phyloP scores from a whole-genome alignment of 1,140 invertebrate species.

The Macrobrachium nipponense region DNA sequence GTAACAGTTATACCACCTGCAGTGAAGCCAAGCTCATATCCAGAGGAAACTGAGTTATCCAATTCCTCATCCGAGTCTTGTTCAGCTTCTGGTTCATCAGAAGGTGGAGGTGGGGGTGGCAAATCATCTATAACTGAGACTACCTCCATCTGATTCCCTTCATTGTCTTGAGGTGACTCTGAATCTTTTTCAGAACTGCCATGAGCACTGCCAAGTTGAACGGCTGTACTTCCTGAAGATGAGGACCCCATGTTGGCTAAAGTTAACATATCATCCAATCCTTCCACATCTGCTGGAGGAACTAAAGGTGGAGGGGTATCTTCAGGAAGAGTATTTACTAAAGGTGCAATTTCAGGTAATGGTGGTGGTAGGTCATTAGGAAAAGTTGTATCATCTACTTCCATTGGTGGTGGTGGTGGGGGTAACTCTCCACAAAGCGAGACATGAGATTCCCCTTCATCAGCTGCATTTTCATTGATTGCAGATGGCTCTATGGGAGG shows the following conservation, averaged over 20 bases:
- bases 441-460: background rate
- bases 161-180: constrained; percentile 45
- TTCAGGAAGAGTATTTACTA: constrained; percentile 40
- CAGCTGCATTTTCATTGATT: background rate
- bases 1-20: constrained; percentile 52
- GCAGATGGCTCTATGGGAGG: background rate
- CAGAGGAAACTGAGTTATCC: constrained; percentile 53
- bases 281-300: constrained; percentile 49
- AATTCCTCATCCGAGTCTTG: constrained; percentile 46
- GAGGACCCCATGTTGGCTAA: constrained; percentile 45
- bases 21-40: constrained; percentile 51
- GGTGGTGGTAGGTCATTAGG: constrained; percentile 53
- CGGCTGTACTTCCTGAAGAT: constrained; percentile 51
- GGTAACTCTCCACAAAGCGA: constrained; percentile 40
- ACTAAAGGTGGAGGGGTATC: constrained; percentile 45
- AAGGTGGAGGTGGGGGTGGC: constrained; percentile 44
- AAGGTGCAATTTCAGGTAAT: constrained; percentile 32
- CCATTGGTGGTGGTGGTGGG: constrained; percentile 33
- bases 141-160: constrained; percentile 26
- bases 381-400: constrained; percentile 30
- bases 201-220: constrained; percentile 49
- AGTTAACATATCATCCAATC: constrained; percentile 42
- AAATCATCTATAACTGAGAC: constrained; percentile 33
- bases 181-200: constrained; percentile 55
- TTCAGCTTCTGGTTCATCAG: constrained; percentile 22